Conservation (phyloP, 1,140 invertebrate species). For the Paraescarpia echinospica region DNA sequence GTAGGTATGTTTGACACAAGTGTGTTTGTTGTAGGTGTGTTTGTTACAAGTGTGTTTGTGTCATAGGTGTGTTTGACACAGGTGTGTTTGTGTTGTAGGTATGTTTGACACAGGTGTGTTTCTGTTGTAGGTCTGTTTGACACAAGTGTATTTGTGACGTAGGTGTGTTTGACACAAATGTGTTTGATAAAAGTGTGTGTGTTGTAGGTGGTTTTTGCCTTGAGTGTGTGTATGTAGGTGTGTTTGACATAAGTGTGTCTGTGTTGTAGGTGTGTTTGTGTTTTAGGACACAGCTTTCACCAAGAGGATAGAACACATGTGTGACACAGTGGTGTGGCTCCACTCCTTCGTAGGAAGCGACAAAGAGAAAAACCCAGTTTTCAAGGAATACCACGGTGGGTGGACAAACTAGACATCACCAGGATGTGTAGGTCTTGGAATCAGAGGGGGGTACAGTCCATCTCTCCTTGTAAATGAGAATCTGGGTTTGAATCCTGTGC, state of each 20-base stretch:
- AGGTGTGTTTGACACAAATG: too few species aligned
- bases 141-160: too few species aligned
- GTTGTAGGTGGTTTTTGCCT: too few species aligned
- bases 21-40: too few species aligned
- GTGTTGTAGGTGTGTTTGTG: background rate
- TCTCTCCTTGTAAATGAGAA: too few species aligned
- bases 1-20: background rate
- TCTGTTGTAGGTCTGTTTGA: too few species aligned
- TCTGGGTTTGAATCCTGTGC: too few species aligned
- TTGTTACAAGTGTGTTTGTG: too few species aligned
- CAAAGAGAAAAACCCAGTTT: conserved; percentile 76
- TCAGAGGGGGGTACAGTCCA: too few species aligned
- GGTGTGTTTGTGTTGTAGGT: conserved; percentile 53
- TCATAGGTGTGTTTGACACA: background rate
- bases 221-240: too few species aligned
- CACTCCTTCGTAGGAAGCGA: conserved; percentile 81
- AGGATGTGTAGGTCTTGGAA: background rate
- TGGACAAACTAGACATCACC: background rate
- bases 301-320: conserved; percentile 67
- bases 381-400: conserved; percentile 80
- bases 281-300: conserved; percentile 65
- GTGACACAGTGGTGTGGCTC: conserved; percentile 76
- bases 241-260: background rate
- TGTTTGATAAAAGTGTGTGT: too few species aligned
- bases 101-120: conserved; percentile 73